These are phyloP conservation scores for Hipparchia sbordonii DNA, from an alignment of 2,888 invertebrate genomes.

Conservation along the genomic window DNA sequence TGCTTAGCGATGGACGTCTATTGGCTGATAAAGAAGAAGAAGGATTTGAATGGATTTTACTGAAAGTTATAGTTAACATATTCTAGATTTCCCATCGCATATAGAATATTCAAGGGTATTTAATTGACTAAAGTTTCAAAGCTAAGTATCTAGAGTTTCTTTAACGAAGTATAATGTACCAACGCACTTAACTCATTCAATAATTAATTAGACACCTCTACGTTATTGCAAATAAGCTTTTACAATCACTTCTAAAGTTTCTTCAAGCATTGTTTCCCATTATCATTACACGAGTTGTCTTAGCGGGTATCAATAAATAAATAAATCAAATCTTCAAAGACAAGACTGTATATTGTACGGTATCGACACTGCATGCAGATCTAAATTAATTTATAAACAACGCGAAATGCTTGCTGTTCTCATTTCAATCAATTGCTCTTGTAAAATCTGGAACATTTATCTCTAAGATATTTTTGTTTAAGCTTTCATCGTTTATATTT, in stretches of 20 bases:
- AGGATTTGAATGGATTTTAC: too few relatives aligned
- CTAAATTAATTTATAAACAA: constrained; percentile 36
- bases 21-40: too few relatives aligned
- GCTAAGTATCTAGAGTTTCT: too few relatives aligned
- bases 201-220: background rate
- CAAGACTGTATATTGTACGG: constrained; percentile 24
- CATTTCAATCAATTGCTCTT: constrained; percentile 39
- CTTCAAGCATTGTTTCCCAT: background rate
- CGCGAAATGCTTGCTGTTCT: constrained; percentile 20
- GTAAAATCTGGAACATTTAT: constrained; percentile 33
- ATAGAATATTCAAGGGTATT: too few relatives aligned
- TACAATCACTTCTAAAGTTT: constrained; percentile 3
- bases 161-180: too few relatives aligned
- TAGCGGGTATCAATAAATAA: constrained; percentile 23
- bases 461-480: constrained; percentile 30
- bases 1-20: too few relatives aligned
- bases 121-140: too few relatives aligned
- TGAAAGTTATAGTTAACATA: too few relatives aligned
- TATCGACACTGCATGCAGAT: constrained; percentile 37
- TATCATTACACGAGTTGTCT: background rate
- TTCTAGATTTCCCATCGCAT: too few relatives aligned
- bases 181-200: background rate
- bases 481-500: constrained; percentile 28
- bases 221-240: constrained; percentile 9
- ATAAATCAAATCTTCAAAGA: constrained; percentile 32